phyloP scores from a whole-genome alignment of 2,888 invertebrate genomes.

The Dryobotodes eremita region DNA sequence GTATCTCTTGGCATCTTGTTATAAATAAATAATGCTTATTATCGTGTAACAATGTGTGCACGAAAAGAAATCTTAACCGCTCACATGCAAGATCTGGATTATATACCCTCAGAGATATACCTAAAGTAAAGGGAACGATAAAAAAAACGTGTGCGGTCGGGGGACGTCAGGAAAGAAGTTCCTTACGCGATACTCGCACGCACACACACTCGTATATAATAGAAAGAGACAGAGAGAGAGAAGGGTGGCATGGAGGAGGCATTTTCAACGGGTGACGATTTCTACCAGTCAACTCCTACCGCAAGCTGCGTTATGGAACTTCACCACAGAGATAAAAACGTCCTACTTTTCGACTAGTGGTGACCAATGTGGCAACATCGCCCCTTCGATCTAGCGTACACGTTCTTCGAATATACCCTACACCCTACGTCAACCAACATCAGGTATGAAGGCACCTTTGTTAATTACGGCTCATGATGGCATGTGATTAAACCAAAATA shows the following conservation, averaged over 20 bases:
- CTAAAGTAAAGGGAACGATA: background rate
- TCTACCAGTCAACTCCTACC: too few species aligned
- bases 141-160: background rate
- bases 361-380: background rate
- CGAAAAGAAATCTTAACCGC: background rate
- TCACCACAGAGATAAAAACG: background rate
- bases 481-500: background rate
- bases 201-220: too few species aligned
- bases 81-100: background rate
- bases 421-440: background rate
- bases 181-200: too few species aligned
- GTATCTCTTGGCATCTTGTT: slow-evolving; percentile 29
- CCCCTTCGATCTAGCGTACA: background rate
- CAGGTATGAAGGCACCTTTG: background rate
- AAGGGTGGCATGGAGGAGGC: too few species aligned
- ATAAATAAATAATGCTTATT: slow-evolving; percentile 14
- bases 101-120: background rate
- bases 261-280: too few species aligned
- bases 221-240: too few species aligned
- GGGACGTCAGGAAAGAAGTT: background rate
- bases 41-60: background rate
- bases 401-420: background rate
- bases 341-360: background rate
- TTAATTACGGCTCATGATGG: background rate
- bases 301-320: too few species aligned